Percentiles rank a stretch among this genome's conserved stretches.
Conservation (phyloP, 1,140 invertebrate genomes). For the Drosophila suzukii region DNA sequence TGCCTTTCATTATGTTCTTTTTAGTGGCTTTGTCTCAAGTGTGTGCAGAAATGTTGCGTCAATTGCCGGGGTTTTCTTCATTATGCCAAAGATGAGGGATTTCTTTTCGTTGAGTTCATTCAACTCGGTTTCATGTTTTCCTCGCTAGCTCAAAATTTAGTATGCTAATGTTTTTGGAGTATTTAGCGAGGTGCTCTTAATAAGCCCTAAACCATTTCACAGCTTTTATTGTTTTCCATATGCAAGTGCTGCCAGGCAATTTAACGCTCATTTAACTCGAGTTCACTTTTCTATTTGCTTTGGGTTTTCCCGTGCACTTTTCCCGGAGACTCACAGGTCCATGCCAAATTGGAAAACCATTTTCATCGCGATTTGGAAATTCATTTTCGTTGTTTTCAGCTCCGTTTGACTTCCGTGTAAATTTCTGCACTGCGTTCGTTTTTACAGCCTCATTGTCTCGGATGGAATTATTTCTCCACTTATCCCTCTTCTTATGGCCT, state of each 20-base stretch:
- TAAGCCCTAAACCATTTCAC: slow-evolving; percentile 32
- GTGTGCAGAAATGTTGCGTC: slow-evolving; percentile 48
- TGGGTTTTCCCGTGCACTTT: slow-evolving; percentile 37
- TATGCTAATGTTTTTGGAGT: slow-evolving; percentile 17
- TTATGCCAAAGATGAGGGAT: background rate
- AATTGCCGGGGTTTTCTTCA: slow-evolving; percentile 36
- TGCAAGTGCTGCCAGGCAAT: slow-evolving; percentile 34
- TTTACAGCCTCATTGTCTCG: slow-evolving; percentile 64
- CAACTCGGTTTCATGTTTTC: slow-evolving; percentile 10
- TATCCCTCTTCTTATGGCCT: slow-evolving; percentile 11
- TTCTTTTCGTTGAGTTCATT: slow-evolving; percentile 4
- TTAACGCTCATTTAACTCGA: slow-evolving; percentile 66
- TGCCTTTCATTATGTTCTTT: slow-evolving; percentile 50
- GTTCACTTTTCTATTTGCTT: slow-evolving; percentile 6
- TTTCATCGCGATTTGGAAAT: slow-evolving; percentile 45
- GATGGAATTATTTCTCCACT: slow-evolving; percentile 32
- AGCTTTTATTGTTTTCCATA: slow-evolving; percentile 44
- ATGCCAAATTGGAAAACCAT: slow-evolving; percentile 45
- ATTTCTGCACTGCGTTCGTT: slow-evolving; percentile 31
- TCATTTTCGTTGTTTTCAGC: slow-evolving; percentile 4
- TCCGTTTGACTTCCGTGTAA: slow-evolving; percentile 41
- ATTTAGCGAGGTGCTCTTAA: slow-evolving; percentile 26
- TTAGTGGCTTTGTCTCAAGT: slow-evolving; percentile 27
- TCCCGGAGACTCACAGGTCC: slow-evolving; percentile 22
- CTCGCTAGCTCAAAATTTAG: slow-evolving; percentile 4